These are phyloP conservation scores for Muscicapa adusta DNA, from an alignment of 2,113 vertebrate species.

Conservation along the genomic window DNA sequence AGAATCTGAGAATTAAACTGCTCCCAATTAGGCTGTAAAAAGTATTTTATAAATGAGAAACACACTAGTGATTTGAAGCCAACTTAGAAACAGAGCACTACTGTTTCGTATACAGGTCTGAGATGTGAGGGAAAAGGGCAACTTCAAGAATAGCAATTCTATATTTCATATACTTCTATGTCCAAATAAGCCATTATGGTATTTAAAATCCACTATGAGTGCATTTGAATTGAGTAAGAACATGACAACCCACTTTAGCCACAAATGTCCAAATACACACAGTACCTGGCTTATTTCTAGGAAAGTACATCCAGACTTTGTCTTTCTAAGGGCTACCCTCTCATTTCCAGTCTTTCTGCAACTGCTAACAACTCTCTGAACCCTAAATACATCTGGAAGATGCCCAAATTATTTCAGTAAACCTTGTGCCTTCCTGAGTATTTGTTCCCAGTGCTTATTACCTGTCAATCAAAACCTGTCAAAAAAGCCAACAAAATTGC, in stretches of 20 bases:
- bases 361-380: background rate
- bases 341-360: background rate
- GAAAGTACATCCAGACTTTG: background rate
- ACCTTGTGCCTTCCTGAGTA: background rate
- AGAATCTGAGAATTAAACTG: slow-evolving; percentile 57
- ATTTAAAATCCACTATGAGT: background rate
- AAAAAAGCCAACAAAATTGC: background rate
- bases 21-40: slow-evolving; percentile 63
- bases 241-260: background rate
- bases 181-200: background rate
- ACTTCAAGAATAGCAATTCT: background rate
- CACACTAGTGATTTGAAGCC: slow-evolving; percentile 31
- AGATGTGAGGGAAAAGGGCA: slow-evolving; percentile 1
- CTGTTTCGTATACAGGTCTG: background rate
- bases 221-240: background rate
- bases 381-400: background rate
- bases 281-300: background rate
- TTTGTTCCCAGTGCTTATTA: background rate
- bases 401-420: background rate
- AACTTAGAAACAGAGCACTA: slow-evolving; percentile 41
- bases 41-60: slow-evolving; percentile 44
- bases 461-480: background rate
- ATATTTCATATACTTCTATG: background rate
- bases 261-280: background rate
- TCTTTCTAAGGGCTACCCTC: background rate